Evolutionary conservation across 2,888 invertebrate genomes (phyloP).

Genomic region (Orchestes rusci): DNA sequence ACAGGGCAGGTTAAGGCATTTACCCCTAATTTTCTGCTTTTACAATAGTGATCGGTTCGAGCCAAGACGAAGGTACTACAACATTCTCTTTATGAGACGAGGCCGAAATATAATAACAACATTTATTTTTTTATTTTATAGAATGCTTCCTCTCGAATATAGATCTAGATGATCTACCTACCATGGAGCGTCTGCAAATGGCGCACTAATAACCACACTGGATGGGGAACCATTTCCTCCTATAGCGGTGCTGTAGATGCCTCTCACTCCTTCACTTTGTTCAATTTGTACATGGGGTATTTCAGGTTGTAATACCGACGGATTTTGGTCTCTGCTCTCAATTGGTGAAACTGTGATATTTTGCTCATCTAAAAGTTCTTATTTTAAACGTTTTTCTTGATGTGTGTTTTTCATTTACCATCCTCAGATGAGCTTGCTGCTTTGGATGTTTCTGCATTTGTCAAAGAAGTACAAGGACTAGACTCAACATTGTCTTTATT

Average conservation of each 20-base stretch:
- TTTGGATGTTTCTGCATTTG: conserved; percentile 1
- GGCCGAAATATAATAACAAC: too few relatives aligned
- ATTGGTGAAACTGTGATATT: conserved; percentile 3
- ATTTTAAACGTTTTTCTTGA: background rate
- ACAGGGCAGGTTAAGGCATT: too few relatives aligned
- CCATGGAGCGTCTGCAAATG: conserved; percentile 37
- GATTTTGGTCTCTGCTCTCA: background rate
- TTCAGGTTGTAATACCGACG: conserved; percentile 7
- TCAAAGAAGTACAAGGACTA: background rate
- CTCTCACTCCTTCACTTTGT: conserved; percentile 29
- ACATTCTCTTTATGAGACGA: too few relatives aligned
- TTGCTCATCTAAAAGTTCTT: conserved; percentile 6
- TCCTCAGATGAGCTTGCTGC: conserved; percentile 5
- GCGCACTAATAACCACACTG: conserved; percentile 34
- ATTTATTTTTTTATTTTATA: too few relatives aligned
- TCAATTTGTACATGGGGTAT: conserved; percentile 26
- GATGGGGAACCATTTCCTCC: conserved; percentile 29
- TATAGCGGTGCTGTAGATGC: conserved; percentile 32
- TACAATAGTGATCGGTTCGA: too few relatives aligned
- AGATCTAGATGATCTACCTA: too few relatives aligned
- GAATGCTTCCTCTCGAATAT: too few relatives aligned
- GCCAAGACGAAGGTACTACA: too few relatives aligned
- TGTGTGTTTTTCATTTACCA: conserved; percentile 5
- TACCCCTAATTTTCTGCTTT: too few relatives aligned
- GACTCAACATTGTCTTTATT: too few relatives aligned